Percentiles rank a stretch among this genome's conserved stretches.
Conservation (phyloP, 2,113 vertebrate species). For the Pomatorhinus ruficollis region DNA sequence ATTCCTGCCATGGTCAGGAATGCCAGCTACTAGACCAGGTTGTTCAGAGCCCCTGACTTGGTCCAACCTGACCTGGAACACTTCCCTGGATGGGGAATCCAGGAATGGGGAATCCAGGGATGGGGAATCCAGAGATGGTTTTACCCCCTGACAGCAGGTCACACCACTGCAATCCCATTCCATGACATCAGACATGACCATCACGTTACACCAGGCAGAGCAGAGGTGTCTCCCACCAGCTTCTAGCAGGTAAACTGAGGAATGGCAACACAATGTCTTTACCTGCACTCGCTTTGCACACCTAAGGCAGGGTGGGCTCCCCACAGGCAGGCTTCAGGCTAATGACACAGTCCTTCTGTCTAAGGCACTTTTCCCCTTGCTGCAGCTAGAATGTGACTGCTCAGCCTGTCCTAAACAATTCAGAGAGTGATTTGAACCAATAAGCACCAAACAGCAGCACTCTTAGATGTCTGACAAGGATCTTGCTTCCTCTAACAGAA, state of each 20-base stretch:
- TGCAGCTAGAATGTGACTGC: neutral
- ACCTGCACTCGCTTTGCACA: neutral
- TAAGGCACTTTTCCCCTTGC: neutral
- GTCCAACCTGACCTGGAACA: neutral
- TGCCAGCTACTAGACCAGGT: neutral
- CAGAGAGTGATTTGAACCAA: neutral
- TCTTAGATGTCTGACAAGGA: neutral
- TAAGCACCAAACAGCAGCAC: neutral
- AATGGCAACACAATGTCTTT: neutral
- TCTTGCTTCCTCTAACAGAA: neutral
- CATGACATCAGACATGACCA: neutral
- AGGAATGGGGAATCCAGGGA: neutral
- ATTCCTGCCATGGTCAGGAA: neutral
- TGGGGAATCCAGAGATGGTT: neutral
- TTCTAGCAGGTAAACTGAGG: neutral
- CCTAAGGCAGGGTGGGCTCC: neutral
- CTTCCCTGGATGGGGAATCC: neutral
- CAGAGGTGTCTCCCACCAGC: neutral
- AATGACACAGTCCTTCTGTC: neutral
- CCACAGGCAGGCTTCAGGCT: neutral
- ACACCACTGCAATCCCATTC: neutral
- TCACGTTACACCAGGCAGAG: accelerated
- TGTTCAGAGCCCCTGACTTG: neutral
- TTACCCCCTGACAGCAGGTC: neutral
- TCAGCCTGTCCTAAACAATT: neutral